Conservation (phyloP, 2,888 invertebrate species). For the Xestobium rufovillosum region DNA sequence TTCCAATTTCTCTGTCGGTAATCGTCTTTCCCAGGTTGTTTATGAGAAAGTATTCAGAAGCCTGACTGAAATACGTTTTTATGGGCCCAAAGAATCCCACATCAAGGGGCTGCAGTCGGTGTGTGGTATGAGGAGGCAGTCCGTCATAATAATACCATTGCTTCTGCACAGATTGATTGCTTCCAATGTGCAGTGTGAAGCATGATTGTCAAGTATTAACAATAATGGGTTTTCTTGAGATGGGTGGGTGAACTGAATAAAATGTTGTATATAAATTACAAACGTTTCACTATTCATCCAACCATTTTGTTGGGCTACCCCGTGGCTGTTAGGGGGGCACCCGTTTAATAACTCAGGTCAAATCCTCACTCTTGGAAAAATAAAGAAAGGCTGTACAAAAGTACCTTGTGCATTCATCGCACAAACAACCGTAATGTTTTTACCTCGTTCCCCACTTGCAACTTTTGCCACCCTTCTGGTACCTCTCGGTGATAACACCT, state of each 20-base stretch:
- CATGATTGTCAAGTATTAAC: conserved; percentile 24
- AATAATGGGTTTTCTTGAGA: conserved; percentile 19
- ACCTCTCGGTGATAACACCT: conserved; percentile 17
- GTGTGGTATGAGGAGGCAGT: conserved; percentile 25
- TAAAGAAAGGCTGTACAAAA: conserved; percentile 18
- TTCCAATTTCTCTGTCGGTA: conserved; percentile 17
- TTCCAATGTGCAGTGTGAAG: conserved; percentile 19
- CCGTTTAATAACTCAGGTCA: conserved; percentile 15
- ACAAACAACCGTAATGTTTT: conserved; percentile 11
- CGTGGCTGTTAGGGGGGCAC: conserved; percentile 15
- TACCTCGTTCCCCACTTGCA: conserved; percentile 16
- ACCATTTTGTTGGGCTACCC: conserved; percentile 10
- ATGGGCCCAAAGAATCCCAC: conserved; percentile 24
- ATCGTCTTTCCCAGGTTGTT: conserved; percentile 25
- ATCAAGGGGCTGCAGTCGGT: conserved; percentile 22
- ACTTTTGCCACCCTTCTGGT: conserved; percentile 15
- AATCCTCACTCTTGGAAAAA: conserved; percentile 15
- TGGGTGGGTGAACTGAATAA: conserved; percentile 17
- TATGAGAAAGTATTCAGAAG: conserved; percentile 22
- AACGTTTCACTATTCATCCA: conserved; percentile 16
- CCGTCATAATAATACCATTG: conserved; percentile 20
- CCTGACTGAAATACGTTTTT: conserved; percentile 20
- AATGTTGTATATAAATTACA: conserved; percentile 20
- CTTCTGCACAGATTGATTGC: conserved; percentile 20
- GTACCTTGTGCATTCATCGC: conserved; percentile 16